A percentile compares a stretch with the other conserved stretches of the same genome.
Conservation (phyloP, 2,888 invertebrate genomes). For the Anorthoa munda region DNA sequence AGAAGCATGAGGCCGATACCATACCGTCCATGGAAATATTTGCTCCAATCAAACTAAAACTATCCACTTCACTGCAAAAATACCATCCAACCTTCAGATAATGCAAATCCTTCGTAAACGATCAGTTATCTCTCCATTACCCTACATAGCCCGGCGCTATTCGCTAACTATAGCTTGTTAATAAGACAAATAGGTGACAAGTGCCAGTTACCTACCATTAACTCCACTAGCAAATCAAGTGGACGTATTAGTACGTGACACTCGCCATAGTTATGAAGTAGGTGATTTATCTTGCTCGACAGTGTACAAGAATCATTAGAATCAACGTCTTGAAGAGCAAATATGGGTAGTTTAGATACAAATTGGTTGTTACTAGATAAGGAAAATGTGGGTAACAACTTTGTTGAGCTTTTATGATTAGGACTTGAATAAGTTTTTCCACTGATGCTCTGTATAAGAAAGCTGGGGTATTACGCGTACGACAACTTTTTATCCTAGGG, state of each 20-base stretch:
- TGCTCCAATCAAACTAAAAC: background rate
- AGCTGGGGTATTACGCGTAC: no score
- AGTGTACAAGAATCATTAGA: conserved; percentile 50
- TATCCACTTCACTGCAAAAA: conserved; percentile 17
- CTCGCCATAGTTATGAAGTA: conserved; percentile 46
- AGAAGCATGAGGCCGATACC: no score
- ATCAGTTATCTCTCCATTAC: conserved; percentile 56
- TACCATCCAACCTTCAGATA: conserved; percentile 23
- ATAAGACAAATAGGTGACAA: conserved; percentile 56
- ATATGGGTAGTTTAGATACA: conserved; percentile 32
- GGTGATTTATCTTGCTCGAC: conserved; percentile 48
- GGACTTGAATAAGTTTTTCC: no score
- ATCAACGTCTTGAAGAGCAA: conserved; percentile 46
- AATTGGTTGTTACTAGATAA: conserved; percentile 29
- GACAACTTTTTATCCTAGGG: no score
- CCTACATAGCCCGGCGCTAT: conserved; percentile 52
- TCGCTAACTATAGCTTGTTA: conserved; percentile 53
- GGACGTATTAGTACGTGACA: conserved; percentile 57
- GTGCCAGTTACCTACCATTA: conserved; percentile 46
- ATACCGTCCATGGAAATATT: background rate
- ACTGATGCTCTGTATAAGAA: no score
- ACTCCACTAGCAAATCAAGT: conserved; percentile 27
- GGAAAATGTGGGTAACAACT: conserved; percentile 7
- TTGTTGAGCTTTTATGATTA: conserved; percentile 9
- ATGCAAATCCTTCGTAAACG: conserved; percentile 27